Percentiles rank a stretch among this genome's conserved stretches.
Conservation (phyloP, 1,140 invertebrate species). For the Lethrus apterus region DNA sequence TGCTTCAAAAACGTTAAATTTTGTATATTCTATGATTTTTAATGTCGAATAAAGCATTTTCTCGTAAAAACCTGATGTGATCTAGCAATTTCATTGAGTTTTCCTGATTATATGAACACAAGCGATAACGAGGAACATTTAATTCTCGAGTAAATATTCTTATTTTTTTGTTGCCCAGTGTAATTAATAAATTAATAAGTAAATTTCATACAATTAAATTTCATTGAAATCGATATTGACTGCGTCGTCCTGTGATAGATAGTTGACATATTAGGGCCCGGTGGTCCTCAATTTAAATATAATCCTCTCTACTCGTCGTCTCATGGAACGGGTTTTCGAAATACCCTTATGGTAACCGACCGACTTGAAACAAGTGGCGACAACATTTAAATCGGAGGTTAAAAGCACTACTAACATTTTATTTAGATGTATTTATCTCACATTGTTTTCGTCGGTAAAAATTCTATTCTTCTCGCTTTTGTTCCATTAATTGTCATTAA, state of each 20-base stretch:
- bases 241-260: conserved; percentile 32
- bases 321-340: conserved; percentile 20
- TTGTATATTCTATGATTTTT: too few relatives aligned
- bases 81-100: too few relatives aligned
- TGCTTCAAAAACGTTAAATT: too few relatives aligned
- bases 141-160: too few relatives aligned
- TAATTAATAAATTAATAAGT: too few relatives aligned
- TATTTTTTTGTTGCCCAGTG: too few relatives aligned
- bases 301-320: conserved; percentile 24
- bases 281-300: conserved; percentile 37
- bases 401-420: conserved; percentile 19
- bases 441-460: conserved; percentile 27
- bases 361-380: conserved; percentile 16
- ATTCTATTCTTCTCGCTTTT: conserved; percentile 22
- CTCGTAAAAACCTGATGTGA: too few relatives aligned
- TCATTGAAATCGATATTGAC: too few relatives aligned
- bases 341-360: conserved; percentile 19
- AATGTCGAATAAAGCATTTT: too few relatives aligned
- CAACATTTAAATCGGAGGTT: conserved; percentile 28
- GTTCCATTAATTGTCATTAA: conserved; percentile 25
- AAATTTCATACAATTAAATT: too few relatives aligned
- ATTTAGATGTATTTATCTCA: conserved; percentile 30
- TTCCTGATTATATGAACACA: too few relatives aligned
- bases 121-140: too few relatives aligned
- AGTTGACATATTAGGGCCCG: conserved; percentile 29